Conservation (phyloP, 2,888 invertebrate species). For the Dermolepida albohirtum region DNA sequence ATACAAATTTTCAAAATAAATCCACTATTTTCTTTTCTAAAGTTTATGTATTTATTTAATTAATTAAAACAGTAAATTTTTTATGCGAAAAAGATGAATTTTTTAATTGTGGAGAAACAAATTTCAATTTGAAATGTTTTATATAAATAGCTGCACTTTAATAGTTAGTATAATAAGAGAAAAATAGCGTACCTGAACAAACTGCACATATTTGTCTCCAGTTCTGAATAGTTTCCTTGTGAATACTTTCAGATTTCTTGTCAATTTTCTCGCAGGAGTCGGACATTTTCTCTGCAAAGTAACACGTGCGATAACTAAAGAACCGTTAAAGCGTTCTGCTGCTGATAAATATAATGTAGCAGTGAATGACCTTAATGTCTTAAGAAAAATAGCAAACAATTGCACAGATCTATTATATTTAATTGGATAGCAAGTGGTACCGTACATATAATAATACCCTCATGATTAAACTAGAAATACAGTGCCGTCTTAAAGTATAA, state of each 20-base stretch:
- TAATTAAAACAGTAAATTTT: too few species aligned
- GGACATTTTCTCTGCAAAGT: constrained; percentile 20
- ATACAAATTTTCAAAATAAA: too few species aligned
- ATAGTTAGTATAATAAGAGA: neutral
- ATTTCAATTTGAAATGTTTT: too few species aligned
- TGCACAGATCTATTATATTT: constrained; percentile 9
- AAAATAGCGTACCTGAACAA: constrained; percentile 32
- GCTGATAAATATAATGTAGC: constrained; percentile 10
- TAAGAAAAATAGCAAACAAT: constrained; percentile 34
- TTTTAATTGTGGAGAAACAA: too few species aligned
- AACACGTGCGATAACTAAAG: neutral
- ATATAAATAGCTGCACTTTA: too few species aligned
- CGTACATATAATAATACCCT: neutral
- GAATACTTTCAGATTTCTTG: neutral
- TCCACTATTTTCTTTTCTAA: too few species aligned
- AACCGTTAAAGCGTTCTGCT: neutral
- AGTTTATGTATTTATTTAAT: too few species aligned
- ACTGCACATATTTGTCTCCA: constrained; percentile 39
- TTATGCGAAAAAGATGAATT: too few species aligned
- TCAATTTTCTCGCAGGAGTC: constrained; percentile 14
- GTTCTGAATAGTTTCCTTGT: constrained; percentile 14
- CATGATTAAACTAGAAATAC: too few species aligned
- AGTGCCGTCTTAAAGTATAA: too few species aligned
- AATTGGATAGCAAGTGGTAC: neutral
- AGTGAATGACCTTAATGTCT: constrained; percentile 35